Evolutionary conservation across 2,888 invertebrate species (phyloP).

Genomic region (Desoria tigrina): DNA sequence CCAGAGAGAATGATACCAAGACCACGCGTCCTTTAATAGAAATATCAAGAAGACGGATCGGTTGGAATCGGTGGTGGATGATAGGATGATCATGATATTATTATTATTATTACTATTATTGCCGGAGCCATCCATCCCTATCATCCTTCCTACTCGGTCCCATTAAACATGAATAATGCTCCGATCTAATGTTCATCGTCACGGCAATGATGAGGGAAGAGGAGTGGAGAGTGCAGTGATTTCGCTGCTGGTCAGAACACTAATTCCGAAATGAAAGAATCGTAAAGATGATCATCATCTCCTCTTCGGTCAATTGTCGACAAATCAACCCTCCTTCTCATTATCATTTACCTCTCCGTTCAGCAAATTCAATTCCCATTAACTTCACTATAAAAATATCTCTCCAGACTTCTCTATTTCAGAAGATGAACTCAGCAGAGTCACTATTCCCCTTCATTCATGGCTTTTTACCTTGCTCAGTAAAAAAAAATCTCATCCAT

Average conservation of each 20-base stretch:
- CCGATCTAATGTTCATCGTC: slow-evolving; percentile 7
- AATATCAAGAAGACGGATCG: slow-evolving; percentile 16
- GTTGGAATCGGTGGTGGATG: no score
- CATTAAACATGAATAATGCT: slow-evolving; percentile 19
- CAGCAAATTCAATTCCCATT: slow-evolving; percentile 54
- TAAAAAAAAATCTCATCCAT: no score
- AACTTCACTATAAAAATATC: slow-evolving; percentile 30
- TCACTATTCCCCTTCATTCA: no score
- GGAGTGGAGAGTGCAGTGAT: not conserved
- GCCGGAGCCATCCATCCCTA: slow-evolving; percentile 8
- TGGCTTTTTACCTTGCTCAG: no score
- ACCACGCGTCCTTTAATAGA: slow-evolving; percentile 12
- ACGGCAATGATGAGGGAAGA: slow-evolving; percentile 9
- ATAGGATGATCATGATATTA: slow-evolving; percentile 12
- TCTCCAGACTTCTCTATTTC: no score
- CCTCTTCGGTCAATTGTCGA: slow-evolving; percentile 30
- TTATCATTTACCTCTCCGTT: slow-evolving; percentile 45
- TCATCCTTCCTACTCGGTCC: slow-evolving; percentile 9
- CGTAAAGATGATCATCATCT: slow-evolving; percentile 41
- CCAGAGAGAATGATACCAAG: not conserved
- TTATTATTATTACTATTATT: no score
- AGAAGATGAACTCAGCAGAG: no score
- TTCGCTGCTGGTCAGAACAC: slow-evolving; percentile 4
- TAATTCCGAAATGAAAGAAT: slow-evolving; percentile 4
- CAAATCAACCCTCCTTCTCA: slow-evolving; percentile 45